Conservation (phyloP, 1,140 invertebrate species). For the Cotesia glomerata region DNA sequence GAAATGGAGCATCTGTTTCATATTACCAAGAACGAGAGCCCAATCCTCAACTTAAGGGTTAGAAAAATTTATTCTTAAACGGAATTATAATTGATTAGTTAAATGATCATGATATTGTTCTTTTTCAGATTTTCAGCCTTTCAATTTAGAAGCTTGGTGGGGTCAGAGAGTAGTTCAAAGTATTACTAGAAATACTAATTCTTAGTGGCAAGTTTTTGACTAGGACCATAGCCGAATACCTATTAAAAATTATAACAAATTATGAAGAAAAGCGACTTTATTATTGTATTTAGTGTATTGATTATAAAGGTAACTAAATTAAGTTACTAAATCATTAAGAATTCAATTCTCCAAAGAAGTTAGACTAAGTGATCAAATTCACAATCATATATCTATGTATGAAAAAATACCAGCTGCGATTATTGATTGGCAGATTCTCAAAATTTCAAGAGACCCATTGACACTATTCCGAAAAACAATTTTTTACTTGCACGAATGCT, state of each 20-base stretch:
- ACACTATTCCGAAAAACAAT: no score
- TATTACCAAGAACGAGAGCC: slow-evolving; percentile 62
- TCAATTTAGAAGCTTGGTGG: slow-evolving; percentile 70
- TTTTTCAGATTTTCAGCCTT: slow-evolving; percentile 67
- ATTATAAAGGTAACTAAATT: no score
- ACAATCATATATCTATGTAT: no score
- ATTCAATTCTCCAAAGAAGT: no score
- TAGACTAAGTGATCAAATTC: no score
- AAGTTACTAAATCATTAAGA: no score
- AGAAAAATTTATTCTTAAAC: background rate
- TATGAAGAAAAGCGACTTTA: slow-evolving; percentile 41
- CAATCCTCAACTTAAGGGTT: slow-evolving; percentile 62
- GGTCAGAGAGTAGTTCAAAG: slow-evolving; percentile 66
- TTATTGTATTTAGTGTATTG: background rate
- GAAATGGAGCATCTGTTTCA: slow-evolving; percentile 56
- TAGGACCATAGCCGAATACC: slow-evolving; percentile 55
- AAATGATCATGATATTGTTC: slow-evolving; percentile 11
- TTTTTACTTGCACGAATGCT: no score
- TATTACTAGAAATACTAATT: slow-evolving; percentile 57
- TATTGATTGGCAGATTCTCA: no score
- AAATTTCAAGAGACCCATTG: no score
- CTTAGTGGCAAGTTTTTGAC: slow-evolving; percentile 58
- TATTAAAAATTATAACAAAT: slow-evolving; percentile 58
- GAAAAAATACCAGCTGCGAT: no score
- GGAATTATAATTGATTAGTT: background rate